Conservation (phyloP, 2,797 vertebrate species). For the Amblyopsis hoosieri region DNA sequence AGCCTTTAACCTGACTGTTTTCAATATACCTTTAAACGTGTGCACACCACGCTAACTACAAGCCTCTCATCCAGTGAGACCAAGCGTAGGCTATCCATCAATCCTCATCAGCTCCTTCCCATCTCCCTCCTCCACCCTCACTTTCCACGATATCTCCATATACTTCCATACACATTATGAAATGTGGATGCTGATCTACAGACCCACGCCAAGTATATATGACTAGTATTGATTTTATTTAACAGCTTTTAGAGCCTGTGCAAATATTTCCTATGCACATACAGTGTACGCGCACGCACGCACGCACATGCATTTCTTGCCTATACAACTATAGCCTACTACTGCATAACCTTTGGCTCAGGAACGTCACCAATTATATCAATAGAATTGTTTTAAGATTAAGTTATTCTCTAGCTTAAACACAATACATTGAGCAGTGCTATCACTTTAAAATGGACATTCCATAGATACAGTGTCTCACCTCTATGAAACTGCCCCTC, state of each 20-base stretch:
- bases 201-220: constrained; percentile 1
- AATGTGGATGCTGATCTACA: not conserved
- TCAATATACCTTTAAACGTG: no score
- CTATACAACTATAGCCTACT: constrained; percentile 25
- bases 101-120: not conserved
- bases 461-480: not conserved
- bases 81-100: not conserved
- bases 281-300: not conserved
- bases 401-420: not conserved
- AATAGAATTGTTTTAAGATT: not conserved
- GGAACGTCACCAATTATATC: constrained; percentile 39
- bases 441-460: not conserved
- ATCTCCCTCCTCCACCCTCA: no score
- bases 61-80: no score
- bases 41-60: no score
- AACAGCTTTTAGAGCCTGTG: constrained; percentile 16
- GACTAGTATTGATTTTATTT: constrained; percentile 13
- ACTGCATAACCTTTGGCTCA: constrained; percentile 12
- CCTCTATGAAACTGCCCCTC: not conserved
- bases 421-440: constrained; percentile 3
- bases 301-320: constrained; percentile 6
- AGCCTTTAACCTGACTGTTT: no score
- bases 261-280: not conserved
- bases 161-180: no score
- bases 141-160: no score